Conservation (phyloP, 2,113 vertebrate species). For the Poecile atricapillus region DNA sequence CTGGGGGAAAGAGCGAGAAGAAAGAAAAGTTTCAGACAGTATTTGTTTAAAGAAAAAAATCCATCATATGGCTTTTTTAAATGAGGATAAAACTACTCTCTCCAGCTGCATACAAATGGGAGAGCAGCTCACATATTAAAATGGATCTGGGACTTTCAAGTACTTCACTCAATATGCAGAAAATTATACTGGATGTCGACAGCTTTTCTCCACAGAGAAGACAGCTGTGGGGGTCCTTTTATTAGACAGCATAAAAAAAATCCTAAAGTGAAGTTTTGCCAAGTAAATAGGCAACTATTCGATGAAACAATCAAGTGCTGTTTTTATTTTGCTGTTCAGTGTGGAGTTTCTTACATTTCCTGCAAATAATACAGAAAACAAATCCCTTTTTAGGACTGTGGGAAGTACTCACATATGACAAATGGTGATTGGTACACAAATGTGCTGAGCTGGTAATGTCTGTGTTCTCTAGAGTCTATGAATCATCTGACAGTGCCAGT, state of each 20-base stretch:
- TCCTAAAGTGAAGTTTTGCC: slow-evolving; percentile 44
- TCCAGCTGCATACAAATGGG: slow-evolving; percentile 52
- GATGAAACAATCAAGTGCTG: slow-evolving; percentile 33
- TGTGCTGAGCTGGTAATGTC: slow-evolving; percentile 66
- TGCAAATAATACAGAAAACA: slow-evolving; percentile 45
- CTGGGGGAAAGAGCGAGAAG: background rate
- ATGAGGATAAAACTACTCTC: slow-evolving; percentile 33
- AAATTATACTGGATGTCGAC: slow-evolving; percentile 50
- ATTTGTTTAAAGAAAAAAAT: slow-evolving; percentile 51
- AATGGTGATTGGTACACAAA: slow-evolving; percentile 59
- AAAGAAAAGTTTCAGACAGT: slow-evolving; percentile 5
- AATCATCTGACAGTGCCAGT: slow-evolving; percentile 44
- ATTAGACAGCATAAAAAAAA: slow-evolving; percentile 20
- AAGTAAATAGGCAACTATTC: slow-evolving; percentile 28
- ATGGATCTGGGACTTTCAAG: slow-evolving; percentile 56
- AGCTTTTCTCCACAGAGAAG: slow-evolving; percentile 29
- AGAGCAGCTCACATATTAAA: slow-evolving; percentile 40
- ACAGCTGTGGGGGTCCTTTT: slow-evolving; percentile 55
- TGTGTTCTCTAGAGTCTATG: slow-evolving; percentile 46
- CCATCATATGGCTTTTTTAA: background rate
- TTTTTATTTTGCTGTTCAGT: slow-evolving; percentile 35
- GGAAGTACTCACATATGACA: slow-evolving; percentile 63
- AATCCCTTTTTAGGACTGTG: slow-evolving; percentile 47
- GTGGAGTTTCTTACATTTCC: slow-evolving; percentile 35
- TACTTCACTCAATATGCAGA: slow-evolving; percentile 47